A percentile compares a stretch with the other conserved stretches of the same genome.
Evolutionary conservation across 2,113 vertebrate species (phyloP).

Genomic region (Sialia sialis): DNA sequence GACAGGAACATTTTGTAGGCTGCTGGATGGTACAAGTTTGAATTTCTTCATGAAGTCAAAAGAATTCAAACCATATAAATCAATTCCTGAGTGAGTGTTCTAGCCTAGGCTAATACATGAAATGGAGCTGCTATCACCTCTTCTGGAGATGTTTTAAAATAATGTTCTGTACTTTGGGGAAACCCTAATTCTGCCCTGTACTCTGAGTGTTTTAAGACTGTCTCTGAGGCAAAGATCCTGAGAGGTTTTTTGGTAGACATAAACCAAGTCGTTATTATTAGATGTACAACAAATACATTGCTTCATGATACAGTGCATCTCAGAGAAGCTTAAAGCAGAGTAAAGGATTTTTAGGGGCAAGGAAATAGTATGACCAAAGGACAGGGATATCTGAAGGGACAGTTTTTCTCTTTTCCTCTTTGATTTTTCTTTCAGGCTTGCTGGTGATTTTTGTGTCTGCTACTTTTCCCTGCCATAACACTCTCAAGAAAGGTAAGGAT

Average conservation of each 20-base stretch:
- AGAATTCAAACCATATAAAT: slow-evolving; percentile 10
- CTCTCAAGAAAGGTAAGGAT: not conserved
- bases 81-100: not conserved
- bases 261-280: not conserved
- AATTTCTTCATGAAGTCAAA: not conserved
- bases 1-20: not conserved
- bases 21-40: not conserved
- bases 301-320: not conserved
- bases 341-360: not conserved
- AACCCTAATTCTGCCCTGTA: not conserved
- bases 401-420: not conserved
- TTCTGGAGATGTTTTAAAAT: not conserved
- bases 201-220: not conserved
- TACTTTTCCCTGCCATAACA: not conserved
- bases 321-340: not conserved
- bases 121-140: not conserved
- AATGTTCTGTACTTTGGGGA: not conserved
- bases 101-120: not conserved
- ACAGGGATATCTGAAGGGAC: not conserved
- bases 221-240: not conserved
- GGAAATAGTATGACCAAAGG: not conserved
- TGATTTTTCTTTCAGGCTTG: not conserved
- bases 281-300: not conserved
- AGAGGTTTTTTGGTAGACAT: not conserved
- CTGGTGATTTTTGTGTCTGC: not conserved